A percentile compares a stretch with the other conserved stretches of the same genome.
Conservation (phyloP, 64 coral and sea anemone species). For the Stylophora pistillata region DNA sequence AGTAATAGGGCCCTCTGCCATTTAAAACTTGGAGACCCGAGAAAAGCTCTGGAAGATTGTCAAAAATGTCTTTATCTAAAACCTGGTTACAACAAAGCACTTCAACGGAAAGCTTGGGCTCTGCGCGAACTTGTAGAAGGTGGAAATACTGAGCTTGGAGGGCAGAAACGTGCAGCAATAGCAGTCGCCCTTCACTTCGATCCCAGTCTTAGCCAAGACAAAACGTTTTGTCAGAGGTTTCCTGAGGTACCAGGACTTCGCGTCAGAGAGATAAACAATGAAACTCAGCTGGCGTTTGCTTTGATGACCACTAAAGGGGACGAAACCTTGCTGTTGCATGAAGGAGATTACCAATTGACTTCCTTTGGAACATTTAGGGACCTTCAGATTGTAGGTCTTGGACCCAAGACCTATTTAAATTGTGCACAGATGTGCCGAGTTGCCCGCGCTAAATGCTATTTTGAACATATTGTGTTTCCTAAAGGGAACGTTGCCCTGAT, state of each 20-base stretch:
- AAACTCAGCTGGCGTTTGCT: constrained; percentile 25
- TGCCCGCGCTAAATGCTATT: constrained; percentile 2
- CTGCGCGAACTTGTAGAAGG: constrained; percentile 38
- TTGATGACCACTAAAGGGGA: background rate
- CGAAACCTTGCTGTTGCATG: constrained; percentile 20
- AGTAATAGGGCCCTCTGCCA: constrained; percentile 50
- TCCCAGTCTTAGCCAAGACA: background rate
- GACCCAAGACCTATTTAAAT: constrained; percentile 5
- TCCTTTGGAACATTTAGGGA: background rate
- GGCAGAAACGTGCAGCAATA: constrained; percentile 30
- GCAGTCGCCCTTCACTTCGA: constrained; percentile 54
- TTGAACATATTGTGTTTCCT: constrained; percentile 55
- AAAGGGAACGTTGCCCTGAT: constrained; percentile 20
- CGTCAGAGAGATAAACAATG: constrained; percentile 23
- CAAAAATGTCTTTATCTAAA: constrained; percentile 48
- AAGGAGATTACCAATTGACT: constrained; percentile 14
- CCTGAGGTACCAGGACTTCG: background rate
- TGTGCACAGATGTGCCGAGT: background rate
- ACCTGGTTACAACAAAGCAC: constrained; percentile 28
- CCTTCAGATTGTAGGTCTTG: constrained; percentile 50
- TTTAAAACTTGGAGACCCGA: constrained; percentile 24
- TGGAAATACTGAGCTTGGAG: background rate
- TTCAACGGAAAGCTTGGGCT: constrained; percentile 70
- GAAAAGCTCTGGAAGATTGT: constrained; percentile 55
- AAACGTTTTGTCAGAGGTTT: background rate